Conservation (phyloP, 2,888 invertebrate genomes). For the Melanargia galathea region DNA sequence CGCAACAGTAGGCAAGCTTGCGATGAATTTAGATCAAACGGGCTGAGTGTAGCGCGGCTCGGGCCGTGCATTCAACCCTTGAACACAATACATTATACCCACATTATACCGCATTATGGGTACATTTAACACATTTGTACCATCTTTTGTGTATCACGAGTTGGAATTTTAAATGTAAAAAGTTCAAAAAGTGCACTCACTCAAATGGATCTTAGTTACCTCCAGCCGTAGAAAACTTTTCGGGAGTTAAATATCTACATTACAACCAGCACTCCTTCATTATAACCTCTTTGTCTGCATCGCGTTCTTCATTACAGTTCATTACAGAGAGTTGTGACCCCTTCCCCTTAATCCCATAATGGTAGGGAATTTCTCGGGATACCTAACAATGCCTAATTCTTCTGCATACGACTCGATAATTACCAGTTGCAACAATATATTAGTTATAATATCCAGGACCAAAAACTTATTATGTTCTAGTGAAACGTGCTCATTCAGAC, state of each 20-base stretch:
- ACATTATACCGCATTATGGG: background rate
- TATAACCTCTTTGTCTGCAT: too few relatives aligned
- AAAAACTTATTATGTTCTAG: too few relatives aligned
- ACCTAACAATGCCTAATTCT: too few relatives aligned
- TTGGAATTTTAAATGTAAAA: background rate
- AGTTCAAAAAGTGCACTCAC: background rate
- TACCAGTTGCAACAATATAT: too few relatives aligned
- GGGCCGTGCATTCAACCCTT: background rate
- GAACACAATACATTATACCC: background rate
- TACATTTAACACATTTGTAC: background rate
- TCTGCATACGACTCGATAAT: too few relatives aligned
- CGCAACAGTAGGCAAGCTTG: background rate
- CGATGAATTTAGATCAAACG: background rate
- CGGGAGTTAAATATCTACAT: background rate
- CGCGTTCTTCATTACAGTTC: too few relatives aligned
- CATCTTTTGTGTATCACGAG: background rate
- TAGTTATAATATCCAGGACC: too few relatives aligned
- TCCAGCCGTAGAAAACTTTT: background rate
- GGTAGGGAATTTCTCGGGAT: too few relatives aligned
- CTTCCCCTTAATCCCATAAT: too few relatives aligned
- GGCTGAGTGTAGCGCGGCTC: background rate
- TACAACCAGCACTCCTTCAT: background rate
- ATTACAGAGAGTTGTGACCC: too few relatives aligned
- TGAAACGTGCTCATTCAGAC: too few relatives aligned
- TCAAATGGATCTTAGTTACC: background rate